Evolutionary conservation across 2,113 vertebrate species (phyloP).

Genomic region (Sula dactylatra): DNA sequence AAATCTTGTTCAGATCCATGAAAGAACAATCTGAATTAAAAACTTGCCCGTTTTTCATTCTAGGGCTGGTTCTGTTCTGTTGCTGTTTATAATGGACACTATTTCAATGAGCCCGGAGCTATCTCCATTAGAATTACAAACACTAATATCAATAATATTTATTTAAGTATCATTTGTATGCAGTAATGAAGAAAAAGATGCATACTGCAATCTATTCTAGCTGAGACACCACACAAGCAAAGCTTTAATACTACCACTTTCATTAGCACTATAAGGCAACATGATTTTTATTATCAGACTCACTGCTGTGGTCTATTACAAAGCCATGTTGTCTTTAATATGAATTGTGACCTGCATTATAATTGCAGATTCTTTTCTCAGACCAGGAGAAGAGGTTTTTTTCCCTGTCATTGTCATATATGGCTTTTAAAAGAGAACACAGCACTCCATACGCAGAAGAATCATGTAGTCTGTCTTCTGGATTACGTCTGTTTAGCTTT

Average conservation of each 20-base stretch:
- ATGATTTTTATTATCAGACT: background rate
- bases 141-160: background rate
- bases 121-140: background rate
- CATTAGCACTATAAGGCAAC: background rate
- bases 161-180: background rate
- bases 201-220: background rate
- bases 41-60: background rate
- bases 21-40: slow-evolving; percentile 16
- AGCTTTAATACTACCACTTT: background rate
- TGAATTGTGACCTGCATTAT: background rate
- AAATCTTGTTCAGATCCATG: background rate
- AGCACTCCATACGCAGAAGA: background rate
- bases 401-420: background rate
- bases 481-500: background rate
- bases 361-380: background rate
- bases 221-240: background rate
- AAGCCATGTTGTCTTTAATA: background rate
- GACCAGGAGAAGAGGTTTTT: background rate
- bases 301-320: background rate
- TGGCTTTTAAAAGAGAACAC: background rate
- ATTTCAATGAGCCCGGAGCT: background rate
- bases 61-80: background rate
- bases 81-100: background rate
- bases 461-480: background rate
- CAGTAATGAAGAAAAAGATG: slow-evolving; percentile 25